These are phyloP conservation scores for Agriopis leucophaearia DNA, from an alignment of 2,888 invertebrate species.

Conservation along the genomic window DNA sequence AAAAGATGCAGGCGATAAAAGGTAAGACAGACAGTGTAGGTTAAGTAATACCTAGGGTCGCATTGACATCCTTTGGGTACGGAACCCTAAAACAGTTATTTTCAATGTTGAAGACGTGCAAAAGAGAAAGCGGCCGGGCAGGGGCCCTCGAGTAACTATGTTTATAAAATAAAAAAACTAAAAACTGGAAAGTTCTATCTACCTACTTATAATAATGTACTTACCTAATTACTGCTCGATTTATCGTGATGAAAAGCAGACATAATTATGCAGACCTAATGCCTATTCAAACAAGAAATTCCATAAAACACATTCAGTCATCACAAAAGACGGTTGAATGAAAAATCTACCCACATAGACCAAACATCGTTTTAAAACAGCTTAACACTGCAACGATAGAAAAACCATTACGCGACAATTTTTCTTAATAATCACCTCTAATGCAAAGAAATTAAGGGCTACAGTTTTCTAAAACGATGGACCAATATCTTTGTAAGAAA, in stretches of 20 bases:
- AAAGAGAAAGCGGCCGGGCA: too few relatives aligned
- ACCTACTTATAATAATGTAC: too few relatives aligned
- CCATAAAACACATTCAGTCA: not conserved
- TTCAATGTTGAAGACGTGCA: too few relatives aligned
- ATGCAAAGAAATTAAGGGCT: constrained; percentile 16
- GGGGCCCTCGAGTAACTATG: too few relatives aligned
- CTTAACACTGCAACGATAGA: constrained; percentile 6
- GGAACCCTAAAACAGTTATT: too few relatives aligned
- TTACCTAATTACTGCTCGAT: not conserved
- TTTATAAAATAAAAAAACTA: too few relatives aligned
- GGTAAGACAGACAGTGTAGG: too few relatives aligned
- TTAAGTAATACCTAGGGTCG: too few relatives aligned
- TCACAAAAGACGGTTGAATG: constrained; percentile 10
- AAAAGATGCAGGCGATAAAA: too few relatives aligned
- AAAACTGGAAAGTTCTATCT: too few relatives aligned
- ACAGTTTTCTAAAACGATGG: constrained; percentile 18
- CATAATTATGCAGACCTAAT: not conserved
- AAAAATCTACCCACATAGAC: constrained; percentile 18
- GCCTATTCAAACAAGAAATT: not conserved
- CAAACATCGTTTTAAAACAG: constrained; percentile 20
- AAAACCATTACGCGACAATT: not conserved
- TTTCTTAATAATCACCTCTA: constrained; percentile 24
- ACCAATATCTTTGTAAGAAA: constrained; percentile 19
- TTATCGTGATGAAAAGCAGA: not conserved
- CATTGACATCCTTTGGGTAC: too few relatives aligned